Evolutionary conservation across 2,888 invertebrate species (phyloP), one percentile per base, ranked within the genome.

Genomic region (Andrena flavipes): DNA sequence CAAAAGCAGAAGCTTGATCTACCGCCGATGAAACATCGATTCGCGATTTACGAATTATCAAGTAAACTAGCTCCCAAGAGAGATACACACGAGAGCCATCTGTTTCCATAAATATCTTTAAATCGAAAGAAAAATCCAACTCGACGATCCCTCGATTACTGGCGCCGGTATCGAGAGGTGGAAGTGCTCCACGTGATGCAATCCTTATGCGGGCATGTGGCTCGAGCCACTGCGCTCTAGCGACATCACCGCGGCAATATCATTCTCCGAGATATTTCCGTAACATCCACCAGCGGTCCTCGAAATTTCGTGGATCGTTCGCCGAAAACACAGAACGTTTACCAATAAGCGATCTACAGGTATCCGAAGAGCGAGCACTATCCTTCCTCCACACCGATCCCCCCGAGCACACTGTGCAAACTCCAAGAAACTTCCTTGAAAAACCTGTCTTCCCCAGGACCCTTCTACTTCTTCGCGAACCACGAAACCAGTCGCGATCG

Each of bases 161-260:
- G 8, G 3, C 29, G 10, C 13, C 30, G 74, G 23, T 10, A 60
- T 8, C 26, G 16, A 7, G 20, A 67, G 56, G n/a, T 67, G 80
- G 80, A 80, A 63, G 68, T 51, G 13, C n/a, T 72, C 81, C 82
- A 82, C 81, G 76, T 82, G 84, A 78, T 56, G 83, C 79, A 79
- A 84, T 82, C 79, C 83, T 79, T 84, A 79, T 84, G 74, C 79
- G 84, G 83, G 71, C 70, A 75, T 84, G 74, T 54, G 82, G 76
- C 81, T 76, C 76, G 76, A 64, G 29, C 51, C 54, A 59, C 65
- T 8, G 56, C 72, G 64, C 68, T 51, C 49, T 63, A 62, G 75
- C 75, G 29, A 54, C 49, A 60, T 54, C 42, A 26, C 26, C 71
- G 68, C 42, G 49, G 67, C 26, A 79, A 64, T 48, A 64, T 54